phyloP scores from a whole-genome alignment of 2,113 vertebrate species.

The Odontesthes bonariensis region DNA sequence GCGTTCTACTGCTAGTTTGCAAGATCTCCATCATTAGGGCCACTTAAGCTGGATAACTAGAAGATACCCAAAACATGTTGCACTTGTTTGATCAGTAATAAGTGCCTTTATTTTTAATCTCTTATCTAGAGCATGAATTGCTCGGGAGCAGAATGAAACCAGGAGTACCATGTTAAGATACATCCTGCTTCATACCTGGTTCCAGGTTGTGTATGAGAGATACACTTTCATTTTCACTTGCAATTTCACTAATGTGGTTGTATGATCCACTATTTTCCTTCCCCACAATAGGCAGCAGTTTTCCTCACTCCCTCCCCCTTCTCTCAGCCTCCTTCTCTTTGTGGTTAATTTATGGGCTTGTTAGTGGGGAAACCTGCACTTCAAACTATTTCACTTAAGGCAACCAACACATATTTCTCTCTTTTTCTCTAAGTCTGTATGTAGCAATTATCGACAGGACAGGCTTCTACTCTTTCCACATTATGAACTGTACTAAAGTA shows the following conservation, averaged over 20 bases:
- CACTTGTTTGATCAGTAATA: too few species aligned
- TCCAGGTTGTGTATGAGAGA: not conserved
- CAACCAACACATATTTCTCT: constrained; percentile 54
- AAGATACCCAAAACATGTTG: too few species aligned
- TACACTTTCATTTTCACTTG: constrained; percentile 27
- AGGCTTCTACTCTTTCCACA: constrained; percentile 83
- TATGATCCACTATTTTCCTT: constrained; percentile 34
- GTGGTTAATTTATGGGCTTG: constrained; percentile 68
- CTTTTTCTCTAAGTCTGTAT: constrained; percentile 63
- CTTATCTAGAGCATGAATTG: too few species aligned
- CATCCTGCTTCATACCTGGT: not conserved
- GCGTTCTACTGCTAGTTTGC: too few species aligned
- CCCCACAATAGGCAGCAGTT: constrained; percentile 27
- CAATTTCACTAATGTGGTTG: constrained; percentile 14
- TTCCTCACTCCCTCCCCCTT: constrained; percentile 7
- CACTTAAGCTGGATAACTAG: too few species aligned
- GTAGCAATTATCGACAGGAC: constrained; percentile 85
- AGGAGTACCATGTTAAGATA: too few species aligned
- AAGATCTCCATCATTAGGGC: too few species aligned
- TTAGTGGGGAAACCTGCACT: constrained; percentile 62
- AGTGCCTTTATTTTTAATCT: too few species aligned
- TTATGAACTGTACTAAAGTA: constrained; percentile 86
- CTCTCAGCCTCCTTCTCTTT: constrained; percentile 44
- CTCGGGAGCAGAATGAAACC: too few species aligned
- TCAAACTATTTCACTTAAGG: constrained; percentile 64